Conservation (phyloP, 1,140 invertebrate species). For the Leptinotarsa undecemlineata region DNA sequence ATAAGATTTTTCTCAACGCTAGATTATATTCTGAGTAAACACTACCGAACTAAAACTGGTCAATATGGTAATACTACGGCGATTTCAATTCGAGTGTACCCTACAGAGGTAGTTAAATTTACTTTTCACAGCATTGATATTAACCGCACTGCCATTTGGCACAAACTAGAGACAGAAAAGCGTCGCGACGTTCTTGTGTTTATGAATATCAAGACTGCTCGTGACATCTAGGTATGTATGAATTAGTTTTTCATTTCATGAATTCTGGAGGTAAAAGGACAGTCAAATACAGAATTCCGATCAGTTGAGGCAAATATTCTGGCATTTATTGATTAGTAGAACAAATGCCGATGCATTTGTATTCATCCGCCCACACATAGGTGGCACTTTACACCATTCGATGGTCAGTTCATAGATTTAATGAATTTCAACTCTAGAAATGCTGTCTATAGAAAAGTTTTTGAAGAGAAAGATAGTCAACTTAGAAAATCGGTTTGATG, state of each 20-base stretch:
- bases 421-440: too few relatives aligned
- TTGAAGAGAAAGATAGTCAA: too few relatives aligned
- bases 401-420: too few relatives aligned
- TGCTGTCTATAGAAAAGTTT: too few relatives aligned
- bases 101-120: constrained; percentile 6
- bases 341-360: too few relatives aligned
- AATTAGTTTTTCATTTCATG: too few relatives aligned
- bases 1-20: not conserved
- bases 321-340: too few relatives aligned
- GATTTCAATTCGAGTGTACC: not conserved
- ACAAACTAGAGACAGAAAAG: constrained; percentile 24
- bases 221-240: not conserved
- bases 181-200: constrained; percentile 24
- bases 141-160: constrained; percentile 24
- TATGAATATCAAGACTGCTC: not conserved
- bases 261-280: too few relatives aligned
- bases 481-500: too few relatives aligned
- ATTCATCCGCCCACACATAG: too few relatives aligned
- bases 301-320: not conserved
- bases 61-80: not conserved
- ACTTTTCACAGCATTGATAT: constrained; percentile 14
- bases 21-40: constrained; percentile 20
- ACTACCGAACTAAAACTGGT: not conserved
- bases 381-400: too few relatives aligned
- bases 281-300: not conserved